Evolutionary conservation across 2,888 invertebrate genomes (phyloP).

Genomic region (Tridacna gigas): DNA sequence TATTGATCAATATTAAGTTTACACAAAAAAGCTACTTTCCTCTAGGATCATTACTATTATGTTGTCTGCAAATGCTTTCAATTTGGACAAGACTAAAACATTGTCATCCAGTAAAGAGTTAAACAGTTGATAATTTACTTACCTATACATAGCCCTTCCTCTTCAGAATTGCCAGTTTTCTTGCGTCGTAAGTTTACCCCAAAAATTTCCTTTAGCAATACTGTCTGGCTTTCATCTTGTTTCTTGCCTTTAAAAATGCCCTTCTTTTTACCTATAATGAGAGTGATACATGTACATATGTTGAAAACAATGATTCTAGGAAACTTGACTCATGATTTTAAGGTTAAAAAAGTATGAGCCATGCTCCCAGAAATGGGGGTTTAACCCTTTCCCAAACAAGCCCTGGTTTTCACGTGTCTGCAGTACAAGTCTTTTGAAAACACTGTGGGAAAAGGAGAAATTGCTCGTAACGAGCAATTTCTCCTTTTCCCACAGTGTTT

Average conservation of each 20-base stretch:
- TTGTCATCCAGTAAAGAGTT: too few relatives aligned
- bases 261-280: slow-evolving; percentile 61
- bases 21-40: too few relatives aligned
- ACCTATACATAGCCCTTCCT: slow-evolving; percentile 73
- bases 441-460: slow-evolving; percentile 5
- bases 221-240: slow-evolving; percentile 50
- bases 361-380: too few relatives aligned
- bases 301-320: too few relatives aligned
- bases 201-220: slow-evolving; percentile 67
- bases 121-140: slow-evolving; percentile 3
- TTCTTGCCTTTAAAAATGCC: slow-evolving; percentile 60
- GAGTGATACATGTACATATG: too few relatives aligned
- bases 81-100: too few relatives aligned
- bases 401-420: background rate
- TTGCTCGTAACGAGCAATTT: background rate
- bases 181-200: slow-evolving; percentile 72
- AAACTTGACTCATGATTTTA: too few relatives aligned
- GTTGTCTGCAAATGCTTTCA: too few relatives aligned
- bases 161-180: slow-evolving; percentile 63
- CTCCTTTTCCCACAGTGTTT: slow-evolving; percentile 1
- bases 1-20: too few relatives aligned
- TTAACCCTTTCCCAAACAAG: background rate
- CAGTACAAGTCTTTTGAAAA: background rate
- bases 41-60: too few relatives aligned
- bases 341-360: too few relatives aligned